Evolutionary conservation across 1,140 invertebrate species (phyloP).

Genomic region (Panonychus citri): DNA sequence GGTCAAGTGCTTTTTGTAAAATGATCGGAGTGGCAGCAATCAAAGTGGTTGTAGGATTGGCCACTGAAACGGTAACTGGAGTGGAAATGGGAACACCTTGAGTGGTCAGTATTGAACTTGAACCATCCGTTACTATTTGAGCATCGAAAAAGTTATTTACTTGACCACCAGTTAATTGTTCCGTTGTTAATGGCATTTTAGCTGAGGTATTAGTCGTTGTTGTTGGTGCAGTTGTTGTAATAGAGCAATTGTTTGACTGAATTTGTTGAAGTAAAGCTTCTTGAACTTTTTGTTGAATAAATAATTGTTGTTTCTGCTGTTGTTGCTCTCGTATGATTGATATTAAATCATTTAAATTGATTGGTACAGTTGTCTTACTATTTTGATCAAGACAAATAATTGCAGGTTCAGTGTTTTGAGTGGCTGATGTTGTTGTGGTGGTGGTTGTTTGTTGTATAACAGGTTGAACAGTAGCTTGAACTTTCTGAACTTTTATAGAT

Average conservation of each 20-base stretch:
- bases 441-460: too few relatives aligned
- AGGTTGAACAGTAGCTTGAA: too few relatives aligned
- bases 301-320: constrained; percentile 6
- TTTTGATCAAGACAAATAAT: constrained; percentile 3
- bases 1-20: not conserved
- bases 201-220: too few relatives aligned
- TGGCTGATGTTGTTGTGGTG: too few relatives aligned
- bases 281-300: constrained; percentile 5
- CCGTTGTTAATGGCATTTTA: not conserved
- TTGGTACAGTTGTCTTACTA: not conserved
- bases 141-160: not conserved
- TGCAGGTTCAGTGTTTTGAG: not conserved
- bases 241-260: not conserved
- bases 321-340: constrained; percentile 1
- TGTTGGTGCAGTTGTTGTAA: not conserved
- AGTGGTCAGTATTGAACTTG: not conserved
- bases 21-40: constrained; percentile 5
- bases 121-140: not conserved
- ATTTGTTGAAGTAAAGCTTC: not conserved
- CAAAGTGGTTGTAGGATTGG: not conserved
- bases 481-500: too few relatives aligned
- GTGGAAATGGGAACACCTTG: not conserved
- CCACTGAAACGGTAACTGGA: not conserved
- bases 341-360: constrained; percentile 1
- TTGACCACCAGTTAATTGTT: not conserved